phyloP scores from a whole-genome alignment of 2,797 vertebrate species.

The Odontamblyopus lacepedii region DNA sequence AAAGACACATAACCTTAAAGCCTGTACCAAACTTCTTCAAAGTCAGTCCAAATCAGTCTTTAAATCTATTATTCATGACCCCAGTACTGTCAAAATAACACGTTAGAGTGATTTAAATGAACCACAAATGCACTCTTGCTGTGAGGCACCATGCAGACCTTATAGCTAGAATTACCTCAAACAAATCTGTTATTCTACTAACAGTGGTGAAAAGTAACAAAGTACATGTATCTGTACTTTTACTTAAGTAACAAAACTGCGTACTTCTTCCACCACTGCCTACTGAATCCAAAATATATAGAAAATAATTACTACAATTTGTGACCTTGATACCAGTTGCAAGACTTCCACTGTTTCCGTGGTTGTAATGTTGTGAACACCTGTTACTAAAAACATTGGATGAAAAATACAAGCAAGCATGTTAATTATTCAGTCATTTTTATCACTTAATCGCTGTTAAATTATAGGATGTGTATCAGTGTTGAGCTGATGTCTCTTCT shows the following conservation, averaged over 20 bases:
- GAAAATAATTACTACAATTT: not conserved
- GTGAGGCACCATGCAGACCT: constrained; percentile 1
- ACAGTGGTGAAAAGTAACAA: too few relatives aligned
- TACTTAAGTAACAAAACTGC: too few relatives aligned
- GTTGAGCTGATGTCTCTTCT: constrained; percentile 14
- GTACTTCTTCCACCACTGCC: too few relatives aligned
- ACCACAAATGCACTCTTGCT: not conserved
- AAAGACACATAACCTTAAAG: not conserved
- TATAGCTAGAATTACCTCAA: not conserved
- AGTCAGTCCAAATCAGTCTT: not conserved
- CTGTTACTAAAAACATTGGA: not conserved
- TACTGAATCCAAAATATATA: not conserved
- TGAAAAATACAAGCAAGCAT: not conserved
- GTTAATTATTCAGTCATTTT: not conserved
- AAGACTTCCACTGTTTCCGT: not conserved
- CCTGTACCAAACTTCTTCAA: not conserved
- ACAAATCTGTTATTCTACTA: not conserved
- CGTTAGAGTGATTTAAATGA: not conserved
- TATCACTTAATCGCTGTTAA: constrained; percentile 14
- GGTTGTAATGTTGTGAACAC: not conserved
- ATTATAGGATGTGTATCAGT: constrained; percentile 7
- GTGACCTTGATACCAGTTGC: too few relatives aligned
- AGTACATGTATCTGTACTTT: too few relatives aligned
- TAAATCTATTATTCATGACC: not conserved
- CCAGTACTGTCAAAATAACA: not conserved